Evolutionary conservation across 2,797 vertebrate species (phyloP), one percentile per base, ranked within the genome.

Genomic region (Rhinatrema bivittatum): DNA sequence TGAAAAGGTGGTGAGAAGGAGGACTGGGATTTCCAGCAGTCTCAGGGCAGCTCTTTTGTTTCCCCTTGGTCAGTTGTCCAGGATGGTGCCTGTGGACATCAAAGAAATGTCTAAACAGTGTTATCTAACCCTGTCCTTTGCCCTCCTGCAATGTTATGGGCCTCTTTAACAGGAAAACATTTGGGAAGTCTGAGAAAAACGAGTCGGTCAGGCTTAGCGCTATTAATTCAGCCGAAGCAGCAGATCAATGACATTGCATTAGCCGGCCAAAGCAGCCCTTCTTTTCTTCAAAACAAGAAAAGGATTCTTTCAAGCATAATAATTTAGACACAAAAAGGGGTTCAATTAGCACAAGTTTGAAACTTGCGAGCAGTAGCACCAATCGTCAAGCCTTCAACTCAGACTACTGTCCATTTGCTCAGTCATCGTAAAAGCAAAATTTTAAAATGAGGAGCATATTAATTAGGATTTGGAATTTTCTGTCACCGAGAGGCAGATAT

Each of bases 71-170:
- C 35, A 16, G 42, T 64, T 61, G 65, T 67, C 20, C 35, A 52
- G 77, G 73, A 54, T 65, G 76, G 65, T 59, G 67, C 68, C 70
- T 61, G 47, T 62, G 58, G 64, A 88, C 90, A 89, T 93, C 88
- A 96, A 90, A 94, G 91, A 75, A 70, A 56, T 58, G 73, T 81
- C 84, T 77, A 70, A 84, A 84, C 68, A 72, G 84, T 88, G 87
- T 81, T 86, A 82, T 89, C 86, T 78, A 60, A 62, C 69, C 49
- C 70, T 62, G 79, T 85, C 74, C 86, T 87, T 82, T 83, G 81
- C 82, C 72, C 63, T 68, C n/a, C 29, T 58, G 54, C 74, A 66
- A 74, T 74, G 75, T 70, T 73, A n/a, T 76, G 60, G 37, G 69
- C 55, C 68, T 68, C 67, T 59, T 63, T 81, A 57, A 39, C 42